phyloP scores from a whole-genome alignment of 2,113 vertebrate species.

The Microcebus lehilahytsara region DNA sequence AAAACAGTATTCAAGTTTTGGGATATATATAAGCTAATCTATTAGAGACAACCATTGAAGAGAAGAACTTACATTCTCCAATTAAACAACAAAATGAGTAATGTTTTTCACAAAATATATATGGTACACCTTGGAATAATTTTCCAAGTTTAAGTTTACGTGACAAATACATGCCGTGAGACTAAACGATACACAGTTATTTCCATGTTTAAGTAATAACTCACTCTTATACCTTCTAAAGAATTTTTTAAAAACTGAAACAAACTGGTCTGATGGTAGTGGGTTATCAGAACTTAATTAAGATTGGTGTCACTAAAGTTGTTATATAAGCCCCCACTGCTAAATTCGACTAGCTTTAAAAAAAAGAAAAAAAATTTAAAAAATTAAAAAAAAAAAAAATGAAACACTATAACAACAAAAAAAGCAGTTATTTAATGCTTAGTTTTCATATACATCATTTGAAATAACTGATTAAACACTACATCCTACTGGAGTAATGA shows the following conservation, averaged over 20 bases:
- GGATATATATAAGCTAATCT: not conserved
- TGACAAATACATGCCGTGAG: not conserved
- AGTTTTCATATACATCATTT: slow-evolving; percentile 3
- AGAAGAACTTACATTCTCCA: not conserved
- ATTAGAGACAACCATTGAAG: not conserved
- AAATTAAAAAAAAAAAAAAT: not conserved
- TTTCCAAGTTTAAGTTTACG: not conserved
- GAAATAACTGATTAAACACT: slow-evolving; percentile 41
- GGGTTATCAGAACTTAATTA: no score
- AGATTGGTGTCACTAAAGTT: no score
- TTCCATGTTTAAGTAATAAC: not conserved
- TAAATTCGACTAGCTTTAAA: no score
- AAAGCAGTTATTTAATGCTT: not conserved
- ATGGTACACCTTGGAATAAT: not conserved
- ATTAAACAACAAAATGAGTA: not conserved
- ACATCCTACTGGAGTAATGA: not conserved
- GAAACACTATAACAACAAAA: not conserved
- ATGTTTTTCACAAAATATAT: not conserved
- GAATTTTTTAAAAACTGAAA: not conserved
- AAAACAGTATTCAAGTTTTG: not conserved
- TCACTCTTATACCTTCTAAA: not conserved
- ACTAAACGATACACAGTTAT: not conserved
- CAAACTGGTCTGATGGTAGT: no score
- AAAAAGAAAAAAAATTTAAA: no score
- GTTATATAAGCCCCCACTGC: no score